phyloP scores from a whole-genome alignment of 1,140 invertebrate species.

The Nylanderia fulva region DNA sequence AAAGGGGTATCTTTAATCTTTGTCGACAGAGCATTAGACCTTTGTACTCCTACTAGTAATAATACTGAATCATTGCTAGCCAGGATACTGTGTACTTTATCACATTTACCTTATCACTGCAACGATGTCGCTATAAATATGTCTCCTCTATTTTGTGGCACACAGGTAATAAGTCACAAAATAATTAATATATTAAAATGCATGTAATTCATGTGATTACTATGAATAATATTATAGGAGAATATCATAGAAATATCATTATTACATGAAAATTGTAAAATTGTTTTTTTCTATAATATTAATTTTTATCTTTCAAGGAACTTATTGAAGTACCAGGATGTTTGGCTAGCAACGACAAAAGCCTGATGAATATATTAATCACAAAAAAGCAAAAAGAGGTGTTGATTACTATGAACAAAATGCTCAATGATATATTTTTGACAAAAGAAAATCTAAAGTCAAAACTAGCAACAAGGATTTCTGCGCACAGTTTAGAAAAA shows the following conservation, averaged over 20 bases:
- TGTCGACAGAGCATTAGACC: conserved; percentile 89
- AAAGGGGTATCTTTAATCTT: conserved; percentile 88
- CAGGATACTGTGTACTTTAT: conserved; percentile 88
- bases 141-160: conserved; percentile 86
- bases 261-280: neutral
- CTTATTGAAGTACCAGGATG: conserved; percentile 81
- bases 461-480: conserved; percentile 83
- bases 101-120: conserved; percentile 88
- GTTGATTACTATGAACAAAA: conserved; percentile 87
- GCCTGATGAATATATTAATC: conserved; percentile 86
- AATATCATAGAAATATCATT: neutral
- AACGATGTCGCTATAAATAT: conserved; percentile 90
- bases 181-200: neutral
- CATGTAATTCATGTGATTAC: conserved; percentile 73
- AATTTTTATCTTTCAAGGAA: conserved; percentile 69
- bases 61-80: conserved; percentile 89
- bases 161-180: conserved; percentile 80
- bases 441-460: conserved; percentile 79
- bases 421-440: conserved; percentile 84
- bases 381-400: conserved; percentile 88
- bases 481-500: conserved; percentile 87
- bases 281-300: no score
- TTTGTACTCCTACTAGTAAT: conserved; percentile 87
- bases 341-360: conserved; percentile 78
- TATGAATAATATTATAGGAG: neutral